Conservation (phyloP, 2,797 vertebrate genomes). For the Muraenolepis orangiensis region DNA sequence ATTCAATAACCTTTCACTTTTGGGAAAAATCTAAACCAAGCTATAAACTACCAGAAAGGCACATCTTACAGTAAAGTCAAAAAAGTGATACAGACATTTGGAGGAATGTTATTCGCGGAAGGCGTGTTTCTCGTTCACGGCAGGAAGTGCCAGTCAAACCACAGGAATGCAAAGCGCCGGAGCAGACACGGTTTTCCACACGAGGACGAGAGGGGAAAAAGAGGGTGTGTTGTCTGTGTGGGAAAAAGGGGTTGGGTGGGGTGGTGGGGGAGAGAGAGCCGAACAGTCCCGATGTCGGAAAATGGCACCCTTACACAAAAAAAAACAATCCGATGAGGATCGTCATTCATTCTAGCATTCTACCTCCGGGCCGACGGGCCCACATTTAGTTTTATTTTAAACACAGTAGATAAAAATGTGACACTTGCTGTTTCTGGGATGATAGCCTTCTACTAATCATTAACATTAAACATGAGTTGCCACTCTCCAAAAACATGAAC, state of each 20-base stretch:
- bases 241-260: not conserved
- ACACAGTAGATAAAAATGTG: not conserved
- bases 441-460: not conserved
- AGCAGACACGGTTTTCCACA: slow-evolving; percentile 62
- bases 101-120: slow-evolving; percentile 52
- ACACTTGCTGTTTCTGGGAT: not conserved
- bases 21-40: not conserved
- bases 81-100: slow-evolving; percentile 28
- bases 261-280: not conserved
- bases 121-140: slow-evolving; percentile 43
- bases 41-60: slow-evolving; percentile 13
- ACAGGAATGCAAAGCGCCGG: slow-evolving; percentile 62
- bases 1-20: not conserved
- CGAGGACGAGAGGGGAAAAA: slow-evolving; percentile 13
- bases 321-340: not conserved
- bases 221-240: slow-evolving; percentile 2
- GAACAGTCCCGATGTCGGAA: not conserved
- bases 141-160: slow-evolving; percentile 63
- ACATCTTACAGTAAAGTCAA: not conserved
- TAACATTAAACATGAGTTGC: not conserved
- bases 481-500: not conserved
- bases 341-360: not conserved
- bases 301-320: not conserved
- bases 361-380: not conserved
- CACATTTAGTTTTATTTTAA: not conserved